Evolutionary conservation across 2,888 invertebrate species (phyloP), one percentile per base, ranked within the genome.

Genomic region (Neuroscelio doddi): DNA sequence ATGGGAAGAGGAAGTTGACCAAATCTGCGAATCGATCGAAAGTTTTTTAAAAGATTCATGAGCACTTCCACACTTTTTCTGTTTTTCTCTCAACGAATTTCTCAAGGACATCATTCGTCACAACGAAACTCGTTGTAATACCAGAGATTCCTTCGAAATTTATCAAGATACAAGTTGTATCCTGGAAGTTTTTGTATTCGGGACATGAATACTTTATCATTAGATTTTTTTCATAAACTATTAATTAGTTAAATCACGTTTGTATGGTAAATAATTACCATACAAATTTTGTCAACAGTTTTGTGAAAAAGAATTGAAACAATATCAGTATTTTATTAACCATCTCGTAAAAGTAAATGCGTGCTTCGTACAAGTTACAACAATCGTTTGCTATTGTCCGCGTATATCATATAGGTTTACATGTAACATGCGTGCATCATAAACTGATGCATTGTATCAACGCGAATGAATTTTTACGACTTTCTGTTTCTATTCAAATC

Each of bases 21-120:
- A 56, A 66, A 62, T 66, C 53, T 50, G 41, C 50, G 62, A 63
- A 58, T 58, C 47, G 57, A 66, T 64, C 66, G 65, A 51, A 57
- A 69, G 56, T 63, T 44, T 51, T 57, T 63, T 64, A 61, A n/a
- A 69, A 61, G 55, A 64, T 66, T 66, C 65, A 66, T 64, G 61
- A 64, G 55, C 51, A 52, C 51, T 47, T 51, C 34, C 46, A 39
- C 41, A 30, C 27, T 46, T 55, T 52, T 44, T 55, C 49, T 55
- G 38, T 63, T 64, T 57, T 57, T 61, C 52, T 50, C 34, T 41
- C 17, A 4, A 15, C 44, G 56, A 51, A 58, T 64, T 63, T 59
- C 53, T 56, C 65, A 69, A 65, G 65, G 57, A 65, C 65, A 49
- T 57, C 56, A 59, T 68, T 63, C 42, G 56, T 65, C 53, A 65